Evolutionary conservation across 1,140 invertebrate species (phyloP).

Genomic region (Drosophila ananassae): DNA sequence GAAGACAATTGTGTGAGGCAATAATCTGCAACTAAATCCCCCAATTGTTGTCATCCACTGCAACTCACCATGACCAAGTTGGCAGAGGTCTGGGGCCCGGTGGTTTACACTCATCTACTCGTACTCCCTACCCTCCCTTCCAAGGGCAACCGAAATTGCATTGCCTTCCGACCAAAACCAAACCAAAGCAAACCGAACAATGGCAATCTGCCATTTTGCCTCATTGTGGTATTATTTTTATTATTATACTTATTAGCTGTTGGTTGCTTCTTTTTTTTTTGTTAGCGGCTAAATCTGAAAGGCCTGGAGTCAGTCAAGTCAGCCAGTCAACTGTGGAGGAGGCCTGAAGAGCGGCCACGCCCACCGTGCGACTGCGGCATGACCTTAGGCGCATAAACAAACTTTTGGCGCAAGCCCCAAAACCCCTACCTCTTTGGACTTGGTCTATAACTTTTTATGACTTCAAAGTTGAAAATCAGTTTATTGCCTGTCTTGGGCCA

Average conservation of each 20-base stretch:
- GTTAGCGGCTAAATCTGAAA: slow-evolving; percentile 9
- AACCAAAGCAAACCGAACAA: slow-evolving; percentile 39
- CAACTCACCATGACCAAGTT: slow-evolving; percentile 54
- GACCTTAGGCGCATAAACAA: slow-evolving; percentile 80
- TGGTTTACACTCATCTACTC: slow-evolving; percentile 29
- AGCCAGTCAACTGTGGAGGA: slow-evolving; percentile 43
- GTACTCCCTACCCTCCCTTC: slow-evolving; percentile 28
- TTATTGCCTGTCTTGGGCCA: slow-evolving; percentile 32
- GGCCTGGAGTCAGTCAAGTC: slow-evolving; percentile 30
- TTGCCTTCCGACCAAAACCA: slow-evolving; percentile 32
- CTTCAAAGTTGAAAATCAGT: slow-evolving; percentile 47
- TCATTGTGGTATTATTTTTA: slow-evolving; percentile 61
- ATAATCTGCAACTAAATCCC: slow-evolving; percentile 28
- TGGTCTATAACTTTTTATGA: slow-evolving; percentile 56
- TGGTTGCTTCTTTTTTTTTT: slow-evolving; percentile 26
- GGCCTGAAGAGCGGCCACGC: slow-evolving; percentile 34
- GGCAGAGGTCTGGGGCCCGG: slow-evolving; percentile 25
- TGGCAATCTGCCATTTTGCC: slow-evolving; percentile 42
- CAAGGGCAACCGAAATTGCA: slow-evolving; percentile 49
- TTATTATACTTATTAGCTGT: slow-evolving; percentile 68
- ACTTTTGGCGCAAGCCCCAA: slow-evolving; percentile 43
- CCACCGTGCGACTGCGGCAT: slow-evolving; percentile 43
- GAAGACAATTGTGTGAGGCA: slow-evolving; percentile 26
- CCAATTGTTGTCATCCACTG: slow-evolving; percentile 41
- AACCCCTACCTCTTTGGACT: slow-evolving; percentile 45